Conservation (phyloP, 2,888 invertebrate genomes). For the Pseudeuparius sepicola region DNA sequence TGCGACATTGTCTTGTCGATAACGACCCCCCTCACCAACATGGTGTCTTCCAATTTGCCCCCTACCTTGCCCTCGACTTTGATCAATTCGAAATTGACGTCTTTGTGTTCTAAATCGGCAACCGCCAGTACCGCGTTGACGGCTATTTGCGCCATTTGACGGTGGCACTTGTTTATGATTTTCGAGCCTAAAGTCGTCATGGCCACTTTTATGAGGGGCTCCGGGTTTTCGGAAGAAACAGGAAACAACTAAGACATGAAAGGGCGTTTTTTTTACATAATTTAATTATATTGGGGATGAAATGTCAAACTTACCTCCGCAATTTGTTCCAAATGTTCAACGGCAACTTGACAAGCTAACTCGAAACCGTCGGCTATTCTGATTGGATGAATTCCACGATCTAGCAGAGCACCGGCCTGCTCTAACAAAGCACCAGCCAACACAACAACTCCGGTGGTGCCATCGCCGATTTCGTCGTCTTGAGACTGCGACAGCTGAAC, state of each 20-base stretch:
- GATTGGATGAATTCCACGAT: conserved; percentile 97
- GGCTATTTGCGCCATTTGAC: conserved; percentile 97
- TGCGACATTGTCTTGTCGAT: conserved; percentile 99
- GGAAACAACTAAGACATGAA: too few relatives aligned
- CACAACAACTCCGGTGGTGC: conserved; percentile 96
- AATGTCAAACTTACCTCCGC: too few relatives aligned
- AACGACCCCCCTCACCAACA: conserved; percentile 92
- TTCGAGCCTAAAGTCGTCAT: conserved; percentile 98
- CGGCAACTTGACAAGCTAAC: conserved; percentile 83
- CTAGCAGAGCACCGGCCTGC: conserved; percentile 84
- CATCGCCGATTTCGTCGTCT: conserved; percentile 96
- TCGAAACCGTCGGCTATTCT: conserved; percentile 98
- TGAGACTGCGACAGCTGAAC: conserved; percentile 98
- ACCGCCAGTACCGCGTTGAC: conserved; percentile 95
- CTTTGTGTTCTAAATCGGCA: conserved; percentile 84
- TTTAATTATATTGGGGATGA: too few relatives aligned
- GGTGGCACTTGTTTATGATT: conserved; percentile 94
- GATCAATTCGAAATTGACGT: conserved; percentile 98
- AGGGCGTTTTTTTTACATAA: too few relatives aligned
- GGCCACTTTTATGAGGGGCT: conserved; percentile 86
- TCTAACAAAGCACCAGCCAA: conserved; percentile 82
- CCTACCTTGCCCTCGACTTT: conserved; percentile 97
- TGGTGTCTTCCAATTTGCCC: conserved; percentile 92
- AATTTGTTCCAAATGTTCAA: conserved; percentile 76
- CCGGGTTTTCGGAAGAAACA: conserved; percentile 70